Conservation (phyloP, 2,113 vertebrate genomes). For the Ceyx margarethae region DNA sequence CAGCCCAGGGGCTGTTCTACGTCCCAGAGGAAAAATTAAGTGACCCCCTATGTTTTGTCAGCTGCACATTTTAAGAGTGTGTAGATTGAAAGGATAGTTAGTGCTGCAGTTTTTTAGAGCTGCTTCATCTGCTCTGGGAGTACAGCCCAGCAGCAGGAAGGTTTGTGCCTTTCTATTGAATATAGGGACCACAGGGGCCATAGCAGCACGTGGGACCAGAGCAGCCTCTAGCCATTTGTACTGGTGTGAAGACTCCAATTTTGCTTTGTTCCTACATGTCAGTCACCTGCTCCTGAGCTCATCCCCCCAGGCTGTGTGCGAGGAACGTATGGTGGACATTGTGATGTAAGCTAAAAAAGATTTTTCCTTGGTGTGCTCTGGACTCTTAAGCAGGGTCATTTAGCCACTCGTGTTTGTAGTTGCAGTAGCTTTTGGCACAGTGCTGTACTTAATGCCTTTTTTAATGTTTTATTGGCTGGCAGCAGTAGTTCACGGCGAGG, state of each 20-base stretch:
- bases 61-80: neutral
- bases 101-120: neutral
- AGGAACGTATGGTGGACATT: neutral
- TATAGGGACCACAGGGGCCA: neutral
- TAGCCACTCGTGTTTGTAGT: neutral
- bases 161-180: neutral
- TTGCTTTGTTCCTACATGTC: fast-evolving
- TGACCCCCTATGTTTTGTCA: neutral
- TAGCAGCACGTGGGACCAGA: neutral
- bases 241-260: neutral
- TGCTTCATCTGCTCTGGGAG: neutral
- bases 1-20: neutral
- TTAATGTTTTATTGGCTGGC: conserved; percentile 4
- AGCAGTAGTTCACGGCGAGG: neutral
- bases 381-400: neutral
- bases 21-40: neutral
- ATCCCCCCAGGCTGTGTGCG: neutral
- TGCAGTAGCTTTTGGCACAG: neutral
- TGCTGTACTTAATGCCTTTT: neutral
- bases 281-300: neutral
- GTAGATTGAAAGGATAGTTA: neutral
- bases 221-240: neutral
- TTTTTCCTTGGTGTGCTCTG: neutral
- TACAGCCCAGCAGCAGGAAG: neutral
- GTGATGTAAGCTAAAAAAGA: neutral